Evolutionary conservation across 1,140 invertebrate species (phyloP), one percentile per base, ranked within the genome.

Genomic region (Melitaea cinxia): DNA sequence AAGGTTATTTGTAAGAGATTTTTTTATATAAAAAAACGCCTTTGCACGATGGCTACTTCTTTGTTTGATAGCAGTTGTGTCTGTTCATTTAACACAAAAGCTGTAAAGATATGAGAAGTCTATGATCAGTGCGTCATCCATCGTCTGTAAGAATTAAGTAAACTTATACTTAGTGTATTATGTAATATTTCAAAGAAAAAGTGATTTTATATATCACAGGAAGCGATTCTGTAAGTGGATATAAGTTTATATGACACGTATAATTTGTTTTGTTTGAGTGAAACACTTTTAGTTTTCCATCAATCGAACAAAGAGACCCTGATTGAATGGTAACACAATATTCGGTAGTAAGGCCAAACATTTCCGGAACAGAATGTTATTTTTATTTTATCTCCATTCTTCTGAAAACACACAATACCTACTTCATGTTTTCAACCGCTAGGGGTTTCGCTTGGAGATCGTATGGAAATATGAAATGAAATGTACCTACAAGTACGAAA

Each of bases 251-350:
- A 59, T 49, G 42, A 59, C 42, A 59, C 42, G 23, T 62, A 56
- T 62, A 60, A 69, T 69, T 58, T 64, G 56, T 68, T 59, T 59
- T 63, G 66, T 69, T 69, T 26, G 49, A 50, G 58, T 68, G 68
- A 73, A 78, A 77, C 65, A 47, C 42, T 47, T 73, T 69, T 68
- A 47, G 49, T 57, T 72, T 72, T 56, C 59, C 78, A 76, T 79
- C 73, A 76, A 74, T 78, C 75, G 76, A 77, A 80, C 79, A 80
- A 78, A 82, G 82, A 78, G 67, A 50, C 66, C 65, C 73, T 82
- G 78, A 85, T 85, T 81, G 80, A 76, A 81, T 77, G 74, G 82
- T 81, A 81, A 84, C 68, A 75, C 70, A 82, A 85, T 80, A 75
- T 77, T 50, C 50, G 53, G 60, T 75, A 77, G 65, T 58, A 56